Evolutionary conservation across 2,888 invertebrate species (phyloP).

Genomic region (Uropetala carovei): DNA sequence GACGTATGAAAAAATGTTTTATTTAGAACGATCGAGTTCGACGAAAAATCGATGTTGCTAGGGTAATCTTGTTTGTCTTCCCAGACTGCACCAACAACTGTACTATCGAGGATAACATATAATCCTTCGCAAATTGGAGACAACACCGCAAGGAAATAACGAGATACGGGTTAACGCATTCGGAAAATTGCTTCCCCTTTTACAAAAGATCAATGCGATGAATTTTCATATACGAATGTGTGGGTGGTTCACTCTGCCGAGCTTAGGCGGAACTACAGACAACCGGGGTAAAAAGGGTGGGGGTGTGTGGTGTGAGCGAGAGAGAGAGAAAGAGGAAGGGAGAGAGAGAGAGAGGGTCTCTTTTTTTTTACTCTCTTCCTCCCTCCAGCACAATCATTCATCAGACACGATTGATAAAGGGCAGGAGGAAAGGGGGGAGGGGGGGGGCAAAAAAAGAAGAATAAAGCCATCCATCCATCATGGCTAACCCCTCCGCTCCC

Average conservation of each 20-base stretch:
- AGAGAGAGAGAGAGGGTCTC: background rate
- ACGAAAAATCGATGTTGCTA: background rate
- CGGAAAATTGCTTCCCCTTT: constrained; percentile 20
- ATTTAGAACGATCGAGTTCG: too few relatives aligned
- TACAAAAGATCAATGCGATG: background rate
- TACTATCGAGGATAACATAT: background rate
- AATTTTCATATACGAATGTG: constrained; percentile 19
- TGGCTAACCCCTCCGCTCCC: constrained; percentile 6
- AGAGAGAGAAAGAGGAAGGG: too few relatives aligned
- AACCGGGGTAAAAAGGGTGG: background rate
- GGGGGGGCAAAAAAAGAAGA: constrained; percentile 36
- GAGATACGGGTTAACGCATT: constrained; percentile 1
- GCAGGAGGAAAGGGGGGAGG: background rate
- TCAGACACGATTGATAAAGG: constrained; percentile 47
- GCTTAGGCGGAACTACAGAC: constrained; percentile 1
- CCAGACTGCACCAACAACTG: background rate
- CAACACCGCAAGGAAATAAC: constrained; percentile 8
- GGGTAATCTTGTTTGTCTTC: background rate
- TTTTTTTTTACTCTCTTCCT: background rate
- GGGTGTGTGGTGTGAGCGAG: too few relatives aligned
- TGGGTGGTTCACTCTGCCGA: background rate
- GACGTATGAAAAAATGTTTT: too few relatives aligned
- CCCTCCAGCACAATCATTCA: constrained; percentile 43
- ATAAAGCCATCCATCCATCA: constrained; percentile 56
- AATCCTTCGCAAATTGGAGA: background rate